Evolutionary conservation across 2,888 invertebrate genomes (phyloP).

Genomic region (Scaptomyza tumidula): DNA sequence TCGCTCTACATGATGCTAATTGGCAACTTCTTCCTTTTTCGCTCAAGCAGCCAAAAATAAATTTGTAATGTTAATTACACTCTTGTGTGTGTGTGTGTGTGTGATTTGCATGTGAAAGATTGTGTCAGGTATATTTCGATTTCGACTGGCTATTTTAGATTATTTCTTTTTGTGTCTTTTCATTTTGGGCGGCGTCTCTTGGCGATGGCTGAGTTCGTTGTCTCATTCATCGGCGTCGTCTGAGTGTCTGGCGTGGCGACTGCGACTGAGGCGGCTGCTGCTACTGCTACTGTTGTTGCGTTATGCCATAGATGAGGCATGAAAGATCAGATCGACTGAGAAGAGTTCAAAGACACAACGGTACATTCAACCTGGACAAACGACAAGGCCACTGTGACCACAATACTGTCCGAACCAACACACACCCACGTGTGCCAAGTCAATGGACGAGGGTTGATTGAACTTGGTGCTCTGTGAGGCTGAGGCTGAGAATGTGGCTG

Average conservation of each 20-base stretch:
- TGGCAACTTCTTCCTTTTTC: constrained; percentile 61
- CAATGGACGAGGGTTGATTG: constrained; percentile 69
- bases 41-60: constrained; percentile 49
- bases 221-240: constrained; percentile 77
- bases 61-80: constrained; percentile 73
- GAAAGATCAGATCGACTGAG: constrained; percentile 10
- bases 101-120: constrained; percentile 73
- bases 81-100: constrained; percentile 26
- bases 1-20: constrained; percentile 65
- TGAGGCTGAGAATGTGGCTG: neutral
- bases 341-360: constrained; percentile 76
- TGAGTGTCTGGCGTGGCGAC: constrained; percentile 72
- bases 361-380: constrained; percentile 71
- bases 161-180: constrained; percentile 28
- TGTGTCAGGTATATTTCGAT: constrained; percentile 77
- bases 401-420: constrained; percentile 40
- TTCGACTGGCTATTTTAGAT: constrained; percentile 52
- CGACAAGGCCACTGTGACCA: constrained; percentile 70
- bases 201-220: constrained; percentile 73
- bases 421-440: constrained; percentile 70
- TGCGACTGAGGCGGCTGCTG: constrained; percentile 28
- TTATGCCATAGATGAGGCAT: constrained; percentile 66
- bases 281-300: constrained; percentile 40
- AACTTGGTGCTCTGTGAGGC: constrained; percentile 42
- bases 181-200: constrained; percentile 42